Evolutionary conservation across 2,797 vertebrate genomes (phyloP).

Genomic region (Remorina albescens): DNA sequence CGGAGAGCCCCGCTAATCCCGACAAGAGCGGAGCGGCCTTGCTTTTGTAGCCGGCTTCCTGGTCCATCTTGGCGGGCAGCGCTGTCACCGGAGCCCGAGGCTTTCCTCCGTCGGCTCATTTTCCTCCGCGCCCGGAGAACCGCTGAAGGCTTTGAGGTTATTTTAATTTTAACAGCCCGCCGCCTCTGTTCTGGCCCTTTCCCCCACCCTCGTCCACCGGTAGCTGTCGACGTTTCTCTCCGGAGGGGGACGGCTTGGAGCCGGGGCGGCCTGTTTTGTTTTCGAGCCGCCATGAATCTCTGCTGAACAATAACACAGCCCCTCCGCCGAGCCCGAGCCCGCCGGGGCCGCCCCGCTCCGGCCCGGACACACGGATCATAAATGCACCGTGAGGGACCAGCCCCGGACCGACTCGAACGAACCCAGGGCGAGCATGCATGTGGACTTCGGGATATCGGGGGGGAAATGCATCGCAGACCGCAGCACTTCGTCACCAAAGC

Average conservation of each 20-base stretch:
- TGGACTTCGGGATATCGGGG: slow-evolving; percentile 44
- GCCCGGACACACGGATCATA: slow-evolving; percentile 20
- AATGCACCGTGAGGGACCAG: slow-evolving; percentile 40
- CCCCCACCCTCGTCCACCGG: background rate
- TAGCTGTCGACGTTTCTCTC: slow-evolving; percentile 20
- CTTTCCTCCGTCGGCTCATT: slow-evolving; percentile 49
- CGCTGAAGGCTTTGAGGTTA: background rate
- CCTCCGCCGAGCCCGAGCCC: slow-evolving; percentile 54
- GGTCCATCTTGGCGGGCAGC: slow-evolving; percentile 66
- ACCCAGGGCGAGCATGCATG: slow-evolving; percentile 43
- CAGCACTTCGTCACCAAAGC: slow-evolving; percentile 47
- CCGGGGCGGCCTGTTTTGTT: slow-evolving; percentile 83
- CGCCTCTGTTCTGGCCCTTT: background rate
- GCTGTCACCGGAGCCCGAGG: slow-evolving; percentile 64
- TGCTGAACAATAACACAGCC: slow-evolving; percentile 84
- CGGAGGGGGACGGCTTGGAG: slow-evolving; percentile 30
- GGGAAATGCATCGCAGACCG: slow-evolving; percentile 26
- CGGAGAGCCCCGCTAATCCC: slow-evolving; percentile 50
- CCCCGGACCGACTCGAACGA: slow-evolving; percentile 34
- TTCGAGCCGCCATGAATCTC: slow-evolving; percentile 81
- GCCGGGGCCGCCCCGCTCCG: slow-evolving; percentile 49
- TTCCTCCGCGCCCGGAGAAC: slow-evolving; percentile 8
- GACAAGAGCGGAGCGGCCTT: slow-evolving; percentile 80
- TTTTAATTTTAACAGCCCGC: background rate
- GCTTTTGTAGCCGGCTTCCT: slow-evolving; percentile 75